Conservation (phyloP, 1,140 invertebrate genomes). For the Heliconius melpomene region DNA sequence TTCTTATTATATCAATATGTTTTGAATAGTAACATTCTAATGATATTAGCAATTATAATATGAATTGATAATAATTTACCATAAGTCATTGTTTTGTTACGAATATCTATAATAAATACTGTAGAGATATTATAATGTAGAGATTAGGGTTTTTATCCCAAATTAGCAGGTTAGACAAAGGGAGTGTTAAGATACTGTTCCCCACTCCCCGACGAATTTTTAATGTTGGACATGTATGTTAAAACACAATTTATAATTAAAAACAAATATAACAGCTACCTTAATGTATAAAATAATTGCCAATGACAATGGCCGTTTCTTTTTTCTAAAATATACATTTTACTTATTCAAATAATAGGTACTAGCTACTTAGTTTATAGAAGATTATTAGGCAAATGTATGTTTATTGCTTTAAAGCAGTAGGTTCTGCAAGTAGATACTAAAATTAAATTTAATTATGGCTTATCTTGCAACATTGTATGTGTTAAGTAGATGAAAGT, state of each 20-base stretch:
- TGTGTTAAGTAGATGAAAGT: neutral
- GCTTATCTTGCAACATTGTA: neutral
- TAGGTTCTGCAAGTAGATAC: neutral
- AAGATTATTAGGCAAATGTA: neutral
- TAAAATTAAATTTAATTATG: neutral
- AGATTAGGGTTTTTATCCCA: neutral
- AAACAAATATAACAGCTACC: slow-evolving; percentile 3
- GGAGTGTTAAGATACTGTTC: no score
- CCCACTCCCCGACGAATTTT: no score
- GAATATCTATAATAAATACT: neutral
- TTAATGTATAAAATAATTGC: neutral
- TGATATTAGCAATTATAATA: neutral
- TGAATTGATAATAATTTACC: neutral
- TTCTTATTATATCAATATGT: no score
- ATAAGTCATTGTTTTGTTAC: neutral
- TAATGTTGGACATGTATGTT: neutral
- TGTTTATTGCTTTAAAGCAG: neutral
- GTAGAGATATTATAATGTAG: neutral
- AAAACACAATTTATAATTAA: neutral
- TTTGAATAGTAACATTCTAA: neutral
- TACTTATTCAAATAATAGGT: neutral
- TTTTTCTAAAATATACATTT: neutral
- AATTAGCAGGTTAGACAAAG: no score
- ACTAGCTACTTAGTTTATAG: neutral
- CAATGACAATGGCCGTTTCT: neutral